Evolutionary conservation across 2,113 vertebrate species (phyloP), one percentile per base, ranked within the genome.

Genomic region (Carassius gibelio): DNA sequence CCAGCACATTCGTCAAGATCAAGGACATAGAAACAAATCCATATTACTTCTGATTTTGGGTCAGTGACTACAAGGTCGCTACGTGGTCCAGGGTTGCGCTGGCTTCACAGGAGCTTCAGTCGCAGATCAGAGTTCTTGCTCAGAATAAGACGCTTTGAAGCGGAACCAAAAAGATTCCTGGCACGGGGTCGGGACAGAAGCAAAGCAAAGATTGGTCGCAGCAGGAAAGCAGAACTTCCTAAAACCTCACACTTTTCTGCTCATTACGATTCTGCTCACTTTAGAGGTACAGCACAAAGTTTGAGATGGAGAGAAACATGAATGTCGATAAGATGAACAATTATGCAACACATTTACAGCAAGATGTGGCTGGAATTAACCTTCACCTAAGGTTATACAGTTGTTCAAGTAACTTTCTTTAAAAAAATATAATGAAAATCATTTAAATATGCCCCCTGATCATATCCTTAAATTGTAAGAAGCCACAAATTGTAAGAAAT

Each of bases 201-300:
- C 23, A 62, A 61, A 74, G 69, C 11, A 74, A 52, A 17, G 68
- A 86, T 36, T 50, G 23, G 55, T 8, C 55, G 21, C 68, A 52
- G 68, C 84, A 75, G 55, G 84, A 81, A n/a, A 76, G 75, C 26
- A 76, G 75, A 55, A 76, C 75, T 76, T 55, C 14, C 48, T 19
- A 55, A 48, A 76, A 76, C 23, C 55, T 55, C 72, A n/a, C 13
- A 75, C 0, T 21, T n/a, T n/a, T n/a, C n/a, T n/a, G n/a, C n/a
- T n/a, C n/a, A n/a, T n/a, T 55, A 76, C 50, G 34, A 50, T 19
- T 76, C 48, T 76, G 75, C 26, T 19, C 23, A 26, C 45, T 30
- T 10, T 14, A 11, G 72, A 52, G 13, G 45, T 50, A 15, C 42
- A 26, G 17, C 11, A 15, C 11, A 26, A 34, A 34, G 64, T 36